Evolutionary conservation across 2,113 vertebrate genomes (phyloP).

Genomic region (Psammodynastes pulverulentus): DNA sequence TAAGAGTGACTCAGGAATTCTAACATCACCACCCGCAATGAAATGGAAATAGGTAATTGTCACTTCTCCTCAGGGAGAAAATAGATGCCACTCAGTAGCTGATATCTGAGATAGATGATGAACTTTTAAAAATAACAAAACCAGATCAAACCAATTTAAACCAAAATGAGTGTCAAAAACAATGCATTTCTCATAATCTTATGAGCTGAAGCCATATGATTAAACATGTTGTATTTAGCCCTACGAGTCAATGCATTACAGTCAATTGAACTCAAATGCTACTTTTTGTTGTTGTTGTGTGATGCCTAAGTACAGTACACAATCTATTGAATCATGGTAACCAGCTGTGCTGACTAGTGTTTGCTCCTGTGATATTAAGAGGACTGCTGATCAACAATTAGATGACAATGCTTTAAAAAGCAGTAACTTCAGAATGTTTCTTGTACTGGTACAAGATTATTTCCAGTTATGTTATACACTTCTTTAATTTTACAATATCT

Average conservation of each 20-base stretch:
- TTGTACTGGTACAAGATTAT: background rate
- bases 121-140: background rate
- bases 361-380: background rate
- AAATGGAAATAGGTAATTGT: background rate
- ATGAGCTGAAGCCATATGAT: background rate
- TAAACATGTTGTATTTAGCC: background rate
- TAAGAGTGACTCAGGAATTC: background rate
- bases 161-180: background rate
- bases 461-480: background rate
- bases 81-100: background rate
- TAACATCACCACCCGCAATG: background rate
- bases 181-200: background rate
- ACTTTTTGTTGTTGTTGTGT: background rate
- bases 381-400: background rate
- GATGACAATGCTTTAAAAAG: background rate
- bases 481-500: background rate
- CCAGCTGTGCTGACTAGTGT: background rate
- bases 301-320: background rate
- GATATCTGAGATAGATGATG: background rate
- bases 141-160: background rate
- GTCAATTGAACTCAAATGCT: background rate
- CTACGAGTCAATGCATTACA: background rate
- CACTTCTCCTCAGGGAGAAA: background rate
- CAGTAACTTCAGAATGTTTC: background rate
- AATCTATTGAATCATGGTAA: background rate